Evolutionary conservation across 1,140 invertebrate genomes (phyloP).

Genomic region (Neuroterus valhalla): DNA sequence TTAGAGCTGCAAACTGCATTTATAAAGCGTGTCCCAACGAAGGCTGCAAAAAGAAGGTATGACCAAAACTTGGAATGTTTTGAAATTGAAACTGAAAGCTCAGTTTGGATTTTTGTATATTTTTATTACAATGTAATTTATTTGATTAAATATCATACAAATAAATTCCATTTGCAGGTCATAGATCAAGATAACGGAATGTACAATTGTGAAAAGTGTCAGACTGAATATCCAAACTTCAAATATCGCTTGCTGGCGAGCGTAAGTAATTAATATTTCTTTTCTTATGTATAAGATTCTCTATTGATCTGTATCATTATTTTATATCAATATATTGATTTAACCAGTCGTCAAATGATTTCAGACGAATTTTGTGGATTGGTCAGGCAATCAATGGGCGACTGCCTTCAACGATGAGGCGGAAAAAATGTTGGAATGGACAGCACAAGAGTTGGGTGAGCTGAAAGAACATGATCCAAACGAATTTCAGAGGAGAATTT

Average conservation of each 20-base stretch:
- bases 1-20: constrained; percentile 86
- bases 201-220: constrained; percentile 97
- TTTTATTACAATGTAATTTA: not conserved
- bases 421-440: constrained; percentile 86
- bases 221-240: constrained; percentile 87
- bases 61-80: not conserved
- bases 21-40: constrained; percentile 93
- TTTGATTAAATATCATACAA: too few species aligned
- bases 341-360: constrained; percentile 43
- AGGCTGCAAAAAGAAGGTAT: constrained; percentile 93
- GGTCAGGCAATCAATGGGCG: constrained; percentile 87
- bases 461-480: constrained; percentile 79
- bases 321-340: constrained; percentile 30
- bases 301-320: constrained; percentile 2
- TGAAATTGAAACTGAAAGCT: constrained; percentile 8
- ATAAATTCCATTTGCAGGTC: constrained; percentile 70
- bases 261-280: constrained; percentile 76
- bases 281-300: not conserved
- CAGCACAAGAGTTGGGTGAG: constrained; percentile 86
- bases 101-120: constrained; percentile 24
- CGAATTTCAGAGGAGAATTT: constrained; percentile 79
- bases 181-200: constrained; percentile 90
- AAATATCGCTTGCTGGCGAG: constrained; percentile 89
- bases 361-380: constrained; percentile 88
- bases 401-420: constrained; percentile 93